Conservation (phyloP, 1,140 invertebrate genomes). For the Periplaneta americana region DNA sequence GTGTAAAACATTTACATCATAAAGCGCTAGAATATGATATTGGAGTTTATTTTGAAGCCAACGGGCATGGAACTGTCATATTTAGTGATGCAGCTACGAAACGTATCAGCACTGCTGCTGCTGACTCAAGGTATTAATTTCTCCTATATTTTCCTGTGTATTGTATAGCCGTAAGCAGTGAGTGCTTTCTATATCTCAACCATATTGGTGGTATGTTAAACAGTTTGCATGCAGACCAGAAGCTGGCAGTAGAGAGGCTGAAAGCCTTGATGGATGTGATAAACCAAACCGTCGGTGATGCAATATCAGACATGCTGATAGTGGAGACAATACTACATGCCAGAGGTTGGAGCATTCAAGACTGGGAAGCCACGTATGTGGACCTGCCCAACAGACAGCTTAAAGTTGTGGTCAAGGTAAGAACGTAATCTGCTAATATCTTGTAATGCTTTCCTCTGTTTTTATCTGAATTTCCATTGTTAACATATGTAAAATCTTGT, state of each 20-base stretch:
- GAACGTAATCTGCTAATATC: no score
- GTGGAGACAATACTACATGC: conserved; percentile 86
- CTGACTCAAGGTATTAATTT: conserved; percentile 15
- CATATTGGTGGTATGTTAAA: not conserved
- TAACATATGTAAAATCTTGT: no score
- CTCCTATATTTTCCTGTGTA: conserved; percentile 3
- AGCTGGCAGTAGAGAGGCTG: conserved; percentile 53
- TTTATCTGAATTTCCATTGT: no score
- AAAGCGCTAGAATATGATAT: conserved; percentile 88
- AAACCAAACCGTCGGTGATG: conserved; percentile 96
- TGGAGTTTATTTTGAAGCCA: conserved; percentile 98
- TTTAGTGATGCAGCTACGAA: conserved; percentile 57
- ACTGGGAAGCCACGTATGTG: conserved; percentile 76
- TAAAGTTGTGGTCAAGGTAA: conserved; percentile 77
- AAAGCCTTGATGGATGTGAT: conserved; percentile 73
- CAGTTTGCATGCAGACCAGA: not conserved
- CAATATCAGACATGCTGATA: conserved; percentile 90
- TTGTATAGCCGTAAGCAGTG: not conserved
- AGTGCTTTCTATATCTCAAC: not conserved
- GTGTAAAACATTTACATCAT: conserved; percentile 97
- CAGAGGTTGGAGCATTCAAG: conserved; percentile 66
- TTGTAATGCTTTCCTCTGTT: no score
- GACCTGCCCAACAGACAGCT: conserved; percentile 86
- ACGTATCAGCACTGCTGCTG: conserved; percentile 32
- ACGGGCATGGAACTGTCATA: conserved; percentile 95